Conservation (phyloP, 1,140 invertebrate species). For the Homarus americanus region DNA sequence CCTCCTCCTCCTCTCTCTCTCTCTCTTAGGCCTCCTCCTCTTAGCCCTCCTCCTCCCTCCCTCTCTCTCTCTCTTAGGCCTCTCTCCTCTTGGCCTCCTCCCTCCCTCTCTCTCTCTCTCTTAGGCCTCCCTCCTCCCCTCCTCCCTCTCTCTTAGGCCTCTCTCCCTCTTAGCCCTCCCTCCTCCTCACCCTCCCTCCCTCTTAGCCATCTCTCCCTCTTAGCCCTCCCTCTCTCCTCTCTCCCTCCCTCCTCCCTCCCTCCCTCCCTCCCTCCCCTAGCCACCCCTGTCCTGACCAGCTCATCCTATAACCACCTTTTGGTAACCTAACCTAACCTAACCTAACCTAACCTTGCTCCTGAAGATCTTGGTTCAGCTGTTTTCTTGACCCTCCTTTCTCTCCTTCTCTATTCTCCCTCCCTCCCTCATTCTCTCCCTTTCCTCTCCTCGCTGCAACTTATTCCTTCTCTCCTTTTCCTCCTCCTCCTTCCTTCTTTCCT, state of each 20-base stretch:
- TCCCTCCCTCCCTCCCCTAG: not conserved
- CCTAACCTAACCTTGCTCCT: too few relatives aligned
- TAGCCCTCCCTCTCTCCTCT: not conserved
- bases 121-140: not conserved
- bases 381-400: too few relatives aligned
- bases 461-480: not conserved
- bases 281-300: too few relatives aligned
- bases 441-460: not conserved
- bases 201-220: not conserved
- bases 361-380: too few relatives aligned
- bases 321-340: too few relatives aligned
- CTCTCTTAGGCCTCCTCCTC: too few relatives aligned
- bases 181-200: not conserved
- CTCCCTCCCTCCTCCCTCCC: not conserved
- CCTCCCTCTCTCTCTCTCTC: not conserved
- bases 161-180: not conserved
- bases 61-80: not conserved
- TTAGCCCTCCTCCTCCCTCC: not conserved
- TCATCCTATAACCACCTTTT: too few relatives aligned
- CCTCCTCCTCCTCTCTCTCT: too few relatives aligned
- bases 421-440: not conserved
- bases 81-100: not conserved
- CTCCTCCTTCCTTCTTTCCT: not conserved
- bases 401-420: not conserved
- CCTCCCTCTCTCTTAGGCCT: not conserved